Percentiles rank a stretch among this genome's conserved stretches.
phyloP scores from a whole-genome alignment of 2,113 vertebrate species.

The Manacus vitellinus region DNA sequence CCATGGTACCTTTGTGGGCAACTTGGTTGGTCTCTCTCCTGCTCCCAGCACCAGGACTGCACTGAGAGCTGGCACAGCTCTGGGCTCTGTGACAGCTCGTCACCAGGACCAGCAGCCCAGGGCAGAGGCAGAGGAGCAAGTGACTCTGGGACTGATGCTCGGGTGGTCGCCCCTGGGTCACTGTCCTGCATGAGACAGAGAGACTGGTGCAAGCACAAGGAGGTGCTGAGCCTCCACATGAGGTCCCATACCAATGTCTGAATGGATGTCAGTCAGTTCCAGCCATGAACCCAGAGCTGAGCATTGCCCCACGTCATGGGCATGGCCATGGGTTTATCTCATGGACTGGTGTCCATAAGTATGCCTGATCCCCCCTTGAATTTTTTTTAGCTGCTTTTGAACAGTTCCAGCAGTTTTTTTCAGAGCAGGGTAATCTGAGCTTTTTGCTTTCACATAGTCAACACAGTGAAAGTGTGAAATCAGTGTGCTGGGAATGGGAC shows the following conservation, averaged over 20 bases:
- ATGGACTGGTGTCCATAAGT: not conserved
- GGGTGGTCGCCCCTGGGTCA: not conserved
- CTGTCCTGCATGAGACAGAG: not conserved
- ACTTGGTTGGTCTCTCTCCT: not conserved
- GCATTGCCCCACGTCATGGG: not conserved
- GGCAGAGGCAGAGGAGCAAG: not conserved
- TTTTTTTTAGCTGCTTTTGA: not conserved
- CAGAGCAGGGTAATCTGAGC: not conserved
- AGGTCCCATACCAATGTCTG: not conserved
- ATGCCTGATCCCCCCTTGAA: not conserved
- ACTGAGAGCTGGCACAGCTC: not conserved
- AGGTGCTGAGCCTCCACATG: rapidly evolving
- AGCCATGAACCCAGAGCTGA: not conserved
- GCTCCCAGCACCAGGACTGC: not conserved
- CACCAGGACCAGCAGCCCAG: not conserved
- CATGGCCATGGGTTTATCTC: not conserved
- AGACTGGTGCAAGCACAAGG: not conserved
- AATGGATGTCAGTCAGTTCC: not conserved
- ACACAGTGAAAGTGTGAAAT: rapidly evolving
- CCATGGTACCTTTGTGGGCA: rapidly evolving
- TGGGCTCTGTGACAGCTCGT: rapidly evolving
- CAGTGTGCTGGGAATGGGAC: rapidly evolving
- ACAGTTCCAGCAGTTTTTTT: not conserved
- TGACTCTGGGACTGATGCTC: not conserved
- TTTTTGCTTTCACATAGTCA: not conserved